Conservation (phyloP, 2,888 invertebrate genomes). For the Onchidella celtica region DNA sequence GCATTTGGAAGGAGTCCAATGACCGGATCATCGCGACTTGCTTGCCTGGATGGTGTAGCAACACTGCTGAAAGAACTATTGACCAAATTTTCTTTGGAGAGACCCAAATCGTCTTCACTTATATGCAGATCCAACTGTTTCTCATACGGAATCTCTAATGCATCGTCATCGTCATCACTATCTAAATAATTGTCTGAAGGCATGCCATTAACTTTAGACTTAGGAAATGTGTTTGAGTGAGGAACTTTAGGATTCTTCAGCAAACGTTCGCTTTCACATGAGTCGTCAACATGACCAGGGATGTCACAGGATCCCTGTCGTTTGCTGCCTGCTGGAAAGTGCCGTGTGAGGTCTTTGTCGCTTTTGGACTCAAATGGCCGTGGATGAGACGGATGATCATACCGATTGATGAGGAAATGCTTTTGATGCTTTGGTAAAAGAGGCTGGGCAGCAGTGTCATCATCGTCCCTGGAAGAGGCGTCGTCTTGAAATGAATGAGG, state of each 20-base stretch:
- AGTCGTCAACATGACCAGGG: neutral
- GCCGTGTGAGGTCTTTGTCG: constrained; percentile 18
- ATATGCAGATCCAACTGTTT: constrained; percentile 54
- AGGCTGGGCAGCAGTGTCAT: constrained; percentile 33
- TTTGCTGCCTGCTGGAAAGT: neutral
- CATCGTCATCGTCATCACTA: constrained; percentile 28
- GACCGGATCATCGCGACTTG: constrained; percentile 10
- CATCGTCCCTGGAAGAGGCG: constrained; percentile 1
- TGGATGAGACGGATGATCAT: neutral
- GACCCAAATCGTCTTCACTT: constrained; percentile 35
- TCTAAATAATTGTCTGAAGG: constrained; percentile 1
- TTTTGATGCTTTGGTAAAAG: constrained; percentile 4
- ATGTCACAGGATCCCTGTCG: neutral
- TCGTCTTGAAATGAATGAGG: neutral
- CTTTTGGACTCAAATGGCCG: constrained; percentile 33
- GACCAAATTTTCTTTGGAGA: constrained; percentile 28
- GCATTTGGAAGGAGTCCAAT: neutral
- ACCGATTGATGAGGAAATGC: neutral
- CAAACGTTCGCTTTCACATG: neutral
- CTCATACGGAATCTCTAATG: constrained; percentile 21
- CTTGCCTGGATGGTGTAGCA: constrained; percentile 16
- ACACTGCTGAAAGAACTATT: constrained; percentile 31
- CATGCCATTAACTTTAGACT: constrained; percentile 27
- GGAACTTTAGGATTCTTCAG: constrained; percentile 3
- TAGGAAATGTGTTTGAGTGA: constrained; percentile 42